These are phyloP conservation scores for Passer montanus DNA, from an alignment of 2,113 vertebrate species.

Conservation along the genomic window DNA sequence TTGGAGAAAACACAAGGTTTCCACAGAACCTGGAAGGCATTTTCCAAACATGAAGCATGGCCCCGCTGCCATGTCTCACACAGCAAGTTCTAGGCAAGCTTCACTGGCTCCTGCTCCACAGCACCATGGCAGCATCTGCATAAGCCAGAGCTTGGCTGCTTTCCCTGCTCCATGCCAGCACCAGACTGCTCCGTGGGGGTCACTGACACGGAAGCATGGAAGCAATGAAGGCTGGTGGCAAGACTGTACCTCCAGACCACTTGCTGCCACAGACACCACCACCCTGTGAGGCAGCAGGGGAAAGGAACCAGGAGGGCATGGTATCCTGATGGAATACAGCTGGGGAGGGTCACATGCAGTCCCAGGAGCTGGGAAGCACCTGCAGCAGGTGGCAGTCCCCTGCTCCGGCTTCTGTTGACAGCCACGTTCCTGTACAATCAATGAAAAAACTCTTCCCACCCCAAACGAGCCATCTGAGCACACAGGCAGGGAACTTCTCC, in stretches of 20 bases:
- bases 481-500: neutral
- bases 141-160: neutral
- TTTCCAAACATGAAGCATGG: neutral
- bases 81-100: neutral
- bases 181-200: neutral
- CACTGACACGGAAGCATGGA: neutral
- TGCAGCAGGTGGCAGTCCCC: neutral
- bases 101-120: accelerated
- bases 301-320: neutral
- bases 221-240: neutral
- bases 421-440: neutral
- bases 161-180: neutral
- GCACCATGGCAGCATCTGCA: neutral
- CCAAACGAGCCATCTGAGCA: neutral
- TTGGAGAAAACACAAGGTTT: neutral
- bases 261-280: neutral
- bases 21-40: neutral
- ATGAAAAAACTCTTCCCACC: neutral
- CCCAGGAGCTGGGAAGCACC: neutral
- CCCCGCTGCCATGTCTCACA: neutral
- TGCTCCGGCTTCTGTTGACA: neutral
- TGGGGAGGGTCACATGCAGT: neutral
- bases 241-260: neutral
- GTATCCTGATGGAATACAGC: neutral
- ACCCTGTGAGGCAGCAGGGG: neutral